Conservation (phyloP, 2,113 vertebrate genomes). For the Microtus richardsoni region DNA sequence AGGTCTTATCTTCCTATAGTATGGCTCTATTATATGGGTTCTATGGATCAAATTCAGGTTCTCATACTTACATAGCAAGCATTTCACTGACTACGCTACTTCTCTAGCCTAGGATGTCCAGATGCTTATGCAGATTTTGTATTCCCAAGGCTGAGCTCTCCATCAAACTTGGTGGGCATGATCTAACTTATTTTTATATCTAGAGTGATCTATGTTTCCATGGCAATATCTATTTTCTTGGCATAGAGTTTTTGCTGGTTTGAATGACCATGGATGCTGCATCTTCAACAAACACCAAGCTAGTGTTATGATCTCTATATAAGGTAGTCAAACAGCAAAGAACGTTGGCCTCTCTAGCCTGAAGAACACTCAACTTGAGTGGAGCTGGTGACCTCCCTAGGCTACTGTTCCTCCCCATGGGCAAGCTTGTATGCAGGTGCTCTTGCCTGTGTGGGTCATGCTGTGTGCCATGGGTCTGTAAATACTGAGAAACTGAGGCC, state of each 20-base stretch:
- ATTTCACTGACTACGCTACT: background rate
- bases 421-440: background rate
- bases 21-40: background rate
- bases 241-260: background rate
- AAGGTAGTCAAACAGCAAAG: background rate
- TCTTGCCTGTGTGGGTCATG: background rate
- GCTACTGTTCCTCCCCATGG: background rate
- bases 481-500: background rate
- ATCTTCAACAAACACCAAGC: constrained; percentile 11
- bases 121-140: constrained; percentile 36
- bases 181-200: constrained; percentile 39
- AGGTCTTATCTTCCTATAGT: no score
- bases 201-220: background rate
- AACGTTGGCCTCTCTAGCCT: background rate
- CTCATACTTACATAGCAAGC: background rate
- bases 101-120: background rate
- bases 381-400: background rate
- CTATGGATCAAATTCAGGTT: background rate
- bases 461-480: background rate
- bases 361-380: background rate
- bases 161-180: background rate
- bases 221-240: background rate
- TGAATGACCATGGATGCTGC: background rate
- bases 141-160: constrained; percentile 15
- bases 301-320: background rate